Conservation (phyloP, 2,113 vertebrate genomes). For the Stictonetta naevosa region DNA sequence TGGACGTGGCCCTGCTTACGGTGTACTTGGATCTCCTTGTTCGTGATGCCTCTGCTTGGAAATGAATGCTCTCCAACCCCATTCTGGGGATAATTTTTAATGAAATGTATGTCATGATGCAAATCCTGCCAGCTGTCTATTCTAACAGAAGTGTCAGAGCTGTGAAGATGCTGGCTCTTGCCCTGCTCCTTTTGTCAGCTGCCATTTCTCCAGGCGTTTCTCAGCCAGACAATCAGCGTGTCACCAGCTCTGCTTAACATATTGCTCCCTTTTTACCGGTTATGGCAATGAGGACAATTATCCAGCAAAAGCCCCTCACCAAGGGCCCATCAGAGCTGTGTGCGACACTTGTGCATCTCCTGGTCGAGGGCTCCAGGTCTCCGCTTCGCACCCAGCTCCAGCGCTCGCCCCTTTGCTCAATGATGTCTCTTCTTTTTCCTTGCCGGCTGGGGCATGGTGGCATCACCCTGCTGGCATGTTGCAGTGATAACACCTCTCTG, state of each 20-base stretch:
- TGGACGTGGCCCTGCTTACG: no score
- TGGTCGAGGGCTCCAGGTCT: background rate
- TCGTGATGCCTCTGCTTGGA: no score
- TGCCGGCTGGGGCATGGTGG: no score
- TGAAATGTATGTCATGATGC: background rate
- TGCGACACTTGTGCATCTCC: fast-evolving
- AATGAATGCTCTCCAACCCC: no score
- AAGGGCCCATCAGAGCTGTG: background rate
- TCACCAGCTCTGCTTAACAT: background rate
- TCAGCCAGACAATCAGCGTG: background rate
- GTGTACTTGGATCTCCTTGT: no score
- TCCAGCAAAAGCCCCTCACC: background rate
- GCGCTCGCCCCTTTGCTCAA: fast-evolving
- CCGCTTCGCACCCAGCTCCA: background rate
- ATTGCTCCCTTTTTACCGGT: background rate
- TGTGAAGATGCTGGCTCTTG: background rate
- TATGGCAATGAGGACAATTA: background rate
- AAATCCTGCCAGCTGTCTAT: background rate
- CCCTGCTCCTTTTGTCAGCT: background rate
- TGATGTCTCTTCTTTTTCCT: fast-evolving
- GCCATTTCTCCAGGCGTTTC: background rate
- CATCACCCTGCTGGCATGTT: no score
- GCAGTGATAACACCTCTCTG: background rate
- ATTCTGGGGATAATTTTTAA: background rate
- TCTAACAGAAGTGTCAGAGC: background rate